Conservation (phyloP, 1,140 invertebrate species). For the Drosophila kikkawai region DNA sequence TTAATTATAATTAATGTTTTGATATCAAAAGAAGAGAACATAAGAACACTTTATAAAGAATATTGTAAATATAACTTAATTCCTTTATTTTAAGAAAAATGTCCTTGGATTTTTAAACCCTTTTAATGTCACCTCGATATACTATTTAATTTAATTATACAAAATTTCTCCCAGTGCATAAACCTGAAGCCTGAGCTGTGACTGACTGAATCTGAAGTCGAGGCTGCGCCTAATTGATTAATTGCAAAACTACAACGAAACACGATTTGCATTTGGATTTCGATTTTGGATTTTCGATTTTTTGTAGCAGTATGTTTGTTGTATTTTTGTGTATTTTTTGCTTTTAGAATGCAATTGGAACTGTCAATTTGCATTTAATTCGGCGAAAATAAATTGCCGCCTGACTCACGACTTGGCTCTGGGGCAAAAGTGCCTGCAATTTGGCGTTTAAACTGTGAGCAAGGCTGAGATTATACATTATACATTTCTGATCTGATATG, state of each 20-base stretch:
- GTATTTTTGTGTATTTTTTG: slow-evolving; percentile 4
- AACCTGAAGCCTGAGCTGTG: slow-evolving; percentile 21
- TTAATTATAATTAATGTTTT: neutral
- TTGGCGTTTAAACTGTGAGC: slow-evolving; percentile 57
- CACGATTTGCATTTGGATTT: slow-evolving; percentile 81
- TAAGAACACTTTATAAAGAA: neutral
- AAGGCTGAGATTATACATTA: slow-evolving; percentile 65
- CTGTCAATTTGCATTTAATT: slow-evolving; percentile 83
- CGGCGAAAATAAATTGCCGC: slow-evolving; percentile 80
- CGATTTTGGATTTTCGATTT: slow-evolving; percentile 60
- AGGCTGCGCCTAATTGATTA: slow-evolving; percentile 80
- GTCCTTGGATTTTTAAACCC: neutral
- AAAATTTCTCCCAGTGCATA: slow-evolving; percentile 14
- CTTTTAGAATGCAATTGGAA: slow-evolving; percentile 79
- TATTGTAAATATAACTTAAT: neutral
- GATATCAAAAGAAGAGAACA: neutral
- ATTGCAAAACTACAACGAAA: slow-evolving; percentile 78
- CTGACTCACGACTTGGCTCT: slow-evolving; percentile 74
- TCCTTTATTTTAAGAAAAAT: neutral
- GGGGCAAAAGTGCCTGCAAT: slow-evolving; percentile 49
- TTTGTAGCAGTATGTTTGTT: slow-evolving; percentile 6
- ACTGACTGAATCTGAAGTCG: slow-evolving; percentile 32
- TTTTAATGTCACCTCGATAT: neutral
- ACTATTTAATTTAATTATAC: no score
- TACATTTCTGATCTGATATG: slow-evolving; percentile 41